Percentiles rank a stretch among this genome's conserved stretches.
Evolutionary conservation across 2,888 invertebrate genomes (phyloP).

Genomic region (Drosophila bunnanda): DNA sequence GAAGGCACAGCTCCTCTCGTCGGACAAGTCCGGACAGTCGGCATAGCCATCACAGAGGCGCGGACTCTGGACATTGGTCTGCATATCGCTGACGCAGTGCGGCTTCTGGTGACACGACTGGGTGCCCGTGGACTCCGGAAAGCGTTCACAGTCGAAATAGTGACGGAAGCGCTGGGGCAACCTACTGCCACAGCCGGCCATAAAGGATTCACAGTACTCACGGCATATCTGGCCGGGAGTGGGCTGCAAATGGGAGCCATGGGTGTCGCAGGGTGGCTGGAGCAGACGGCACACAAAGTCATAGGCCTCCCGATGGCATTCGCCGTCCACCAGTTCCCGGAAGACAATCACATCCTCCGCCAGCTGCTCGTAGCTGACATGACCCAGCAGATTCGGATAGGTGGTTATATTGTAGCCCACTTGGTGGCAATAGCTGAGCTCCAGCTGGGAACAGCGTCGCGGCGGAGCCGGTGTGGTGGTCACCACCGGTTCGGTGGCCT

Average conservation of each 20-base stretch:
- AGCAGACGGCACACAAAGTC: constrained; percentile 95
- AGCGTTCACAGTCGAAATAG: constrained; percentile 90
- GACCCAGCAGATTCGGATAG: constrained; percentile 91
- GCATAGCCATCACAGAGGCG: constrained; percentile 94
- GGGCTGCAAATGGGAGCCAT: constrained; percentile 86
- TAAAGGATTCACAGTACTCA: constrained; percentile 93
- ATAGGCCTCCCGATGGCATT: constrained; percentile 94
- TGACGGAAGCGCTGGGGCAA: constrained; percentile 89
- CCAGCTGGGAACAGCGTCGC: constrained; percentile 89
- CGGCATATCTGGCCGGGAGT: constrained; percentile 86
- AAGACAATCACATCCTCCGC: constrained; percentile 91
- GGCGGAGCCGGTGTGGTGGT: constrained; percentile 86
- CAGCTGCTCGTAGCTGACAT: constrained; percentile 87
- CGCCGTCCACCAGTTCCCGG: constrained; percentile 94
- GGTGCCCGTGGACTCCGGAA: constrained; percentile 91
- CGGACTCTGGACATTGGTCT: constrained; percentile 90
- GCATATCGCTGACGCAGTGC: constrained; percentile 91
- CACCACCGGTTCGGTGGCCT: constrained; percentile 82
- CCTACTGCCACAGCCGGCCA: constrained; percentile 92
- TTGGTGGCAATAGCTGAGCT: constrained; percentile 89
- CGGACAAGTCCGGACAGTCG: constrained; percentile 93
- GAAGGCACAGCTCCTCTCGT: constrained; percentile 92
- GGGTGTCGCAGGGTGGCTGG: constrained; percentile 91
- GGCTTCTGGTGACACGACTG: constrained; percentile 92
- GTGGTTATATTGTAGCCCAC: constrained; percentile 92